These are phyloP conservation scores for Exephanes ischioxanthus DNA, from an alignment of 2,888 invertebrate species.

Conservation along the genomic window DNA sequence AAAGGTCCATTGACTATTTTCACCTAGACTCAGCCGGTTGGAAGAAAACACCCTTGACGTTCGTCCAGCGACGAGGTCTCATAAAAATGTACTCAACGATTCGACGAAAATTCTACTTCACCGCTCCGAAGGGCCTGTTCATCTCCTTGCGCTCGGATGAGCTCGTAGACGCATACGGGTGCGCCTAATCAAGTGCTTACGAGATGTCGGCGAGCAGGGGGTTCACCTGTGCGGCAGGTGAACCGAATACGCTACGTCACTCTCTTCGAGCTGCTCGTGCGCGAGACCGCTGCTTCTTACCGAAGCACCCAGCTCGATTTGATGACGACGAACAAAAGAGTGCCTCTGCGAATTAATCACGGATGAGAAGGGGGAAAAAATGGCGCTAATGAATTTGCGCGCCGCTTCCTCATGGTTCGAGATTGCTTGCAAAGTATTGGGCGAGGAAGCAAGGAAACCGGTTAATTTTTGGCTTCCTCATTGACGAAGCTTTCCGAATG, in stretches of 20 bases:
- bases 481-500: no score
- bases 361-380: slow-evolving; percentile 1
- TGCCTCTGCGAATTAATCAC: neutral
- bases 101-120: neutral
- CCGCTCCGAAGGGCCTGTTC: neutral
- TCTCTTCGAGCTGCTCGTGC: neutral
- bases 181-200: slow-evolving; percentile 51
- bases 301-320: neutral
- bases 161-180: slow-evolving; percentile 21
- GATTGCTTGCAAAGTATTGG: no score
- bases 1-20: neutral
- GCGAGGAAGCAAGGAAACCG: no score
- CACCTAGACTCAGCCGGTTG: neutral
- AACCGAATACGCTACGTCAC: slow-evolving; percentile 47
- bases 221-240: slow-evolving; percentile 57
- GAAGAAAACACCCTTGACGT: neutral
- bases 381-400: neutral
- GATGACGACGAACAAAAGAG: slow-evolving; percentile 15
- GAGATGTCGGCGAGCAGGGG: slow-evolving; percentile 25
- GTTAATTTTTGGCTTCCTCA: no score
- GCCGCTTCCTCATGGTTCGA: no score
- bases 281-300: slow-evolving; percentile 18
- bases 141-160: neutral
- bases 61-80: neutral
- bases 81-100: neutral